Base-by-base conservation (phyloP, 2,888 invertebrate genomes). In the Ennomos fuscantarius region DNA sequence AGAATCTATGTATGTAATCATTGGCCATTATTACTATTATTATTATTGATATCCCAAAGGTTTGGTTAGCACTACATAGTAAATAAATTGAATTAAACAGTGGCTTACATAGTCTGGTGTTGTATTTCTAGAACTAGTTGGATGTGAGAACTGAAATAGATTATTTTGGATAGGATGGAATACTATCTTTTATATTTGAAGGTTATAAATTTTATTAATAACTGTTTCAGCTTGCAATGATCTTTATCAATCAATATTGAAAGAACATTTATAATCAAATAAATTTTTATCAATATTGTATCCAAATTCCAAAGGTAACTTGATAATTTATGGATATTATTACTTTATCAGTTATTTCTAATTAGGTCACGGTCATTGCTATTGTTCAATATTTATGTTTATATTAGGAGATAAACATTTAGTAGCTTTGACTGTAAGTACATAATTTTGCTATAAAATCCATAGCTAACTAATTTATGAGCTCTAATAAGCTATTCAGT, bases 391-490 rank as follows among this genome's bases (percentile, higher is more conserved):
- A 24, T 53, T 46, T 53, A 54, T 53, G 8, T 60, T 55, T 60
- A 55, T 60, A 48, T 55, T 55, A 51, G 55, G 9, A 55, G 37
- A 13, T n/a, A 33, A 37, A 36, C 36, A 13, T 34, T 15, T 41
- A 50, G 51, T 51, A 55, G 51, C 55, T 60, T 43, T 47, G 46
- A 46, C 42, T 51, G 55, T 55, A 43, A 52, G 37, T 54, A 24
- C 6, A 24, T 24, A 37, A 51, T 35, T 57, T 43, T 54, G 35
- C 13, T 43, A 36, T 35, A 8, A 36, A 8, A 13, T 45, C 32
- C 34, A 35, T 42, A 34, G 34, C 45, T 50, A 48, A 11, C 11
- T 48, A 11, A 43, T 48, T 54, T 37, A 37, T 47, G 12, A 32
- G 45, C 50, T 46, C 31, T 9, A 35, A 8, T 24, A 6, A 44